Conservation (phyloP, 2,113 vertebrate species). For the Formicarius rufipectus region DNA sequence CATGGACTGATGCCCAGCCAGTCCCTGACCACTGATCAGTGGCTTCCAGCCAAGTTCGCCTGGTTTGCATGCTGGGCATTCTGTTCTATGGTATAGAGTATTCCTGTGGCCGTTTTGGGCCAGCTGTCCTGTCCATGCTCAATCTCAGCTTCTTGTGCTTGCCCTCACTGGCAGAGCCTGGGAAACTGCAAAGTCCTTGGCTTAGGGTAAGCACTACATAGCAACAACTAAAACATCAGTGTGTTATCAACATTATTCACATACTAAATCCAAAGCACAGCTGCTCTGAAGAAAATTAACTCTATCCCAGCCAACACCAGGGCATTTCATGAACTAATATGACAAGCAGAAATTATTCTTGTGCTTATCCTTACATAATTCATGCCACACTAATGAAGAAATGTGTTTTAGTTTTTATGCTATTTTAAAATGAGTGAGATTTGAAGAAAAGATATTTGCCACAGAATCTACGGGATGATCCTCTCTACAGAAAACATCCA, state of each 20-base stretch:
- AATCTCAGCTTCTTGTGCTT: background rate
- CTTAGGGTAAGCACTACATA: background rate
- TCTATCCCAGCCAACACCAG: background rate
- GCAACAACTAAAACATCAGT: background rate
- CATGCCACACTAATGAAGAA: background rate
- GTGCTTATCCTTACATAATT: background rate
- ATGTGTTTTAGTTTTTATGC: background rate
- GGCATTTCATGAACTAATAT: background rate
- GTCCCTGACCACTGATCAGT: background rate
- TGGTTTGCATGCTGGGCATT: background rate
- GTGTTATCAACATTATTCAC: background rate
- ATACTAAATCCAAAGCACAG: background rate
- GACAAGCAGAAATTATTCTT: background rate
- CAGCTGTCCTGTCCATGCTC: background rate
- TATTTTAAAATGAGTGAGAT: background rate
- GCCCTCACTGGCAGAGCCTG: background rate
- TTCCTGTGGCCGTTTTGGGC: background rate
- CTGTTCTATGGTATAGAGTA: background rate
- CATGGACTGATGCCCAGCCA: background rate
- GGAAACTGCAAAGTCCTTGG: background rate
- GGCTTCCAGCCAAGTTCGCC: background rate
- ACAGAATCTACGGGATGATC: background rate
- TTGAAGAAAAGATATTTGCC: background rate
- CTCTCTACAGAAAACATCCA: background rate
- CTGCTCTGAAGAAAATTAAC: background rate